A percentile compares a stretch with the other conserved stretches of the same genome.
Evolutionary conservation across 1,140 invertebrate species (phyloP).

Genomic region (Brachionus sp.): DNA sequence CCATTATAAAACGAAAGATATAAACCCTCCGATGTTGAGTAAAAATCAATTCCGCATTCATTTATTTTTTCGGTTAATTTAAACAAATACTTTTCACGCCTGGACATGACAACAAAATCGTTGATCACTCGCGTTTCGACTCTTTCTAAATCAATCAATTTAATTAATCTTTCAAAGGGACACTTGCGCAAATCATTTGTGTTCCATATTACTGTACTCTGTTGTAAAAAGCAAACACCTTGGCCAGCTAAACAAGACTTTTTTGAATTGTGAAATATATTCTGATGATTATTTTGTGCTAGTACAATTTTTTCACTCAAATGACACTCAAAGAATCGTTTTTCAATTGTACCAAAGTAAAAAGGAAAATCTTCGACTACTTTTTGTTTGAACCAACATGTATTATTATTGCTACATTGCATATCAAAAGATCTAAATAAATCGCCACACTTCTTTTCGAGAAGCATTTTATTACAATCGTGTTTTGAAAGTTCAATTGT

Average conservation of each 20-base stretch:
- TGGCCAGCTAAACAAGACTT: neutral
- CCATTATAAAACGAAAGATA: too few relatives aligned
- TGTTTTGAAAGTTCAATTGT: neutral
- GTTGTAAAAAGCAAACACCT: neutral
- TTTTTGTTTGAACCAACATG: neutral
- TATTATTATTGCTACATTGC: neutral
- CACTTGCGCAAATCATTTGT: neutral
- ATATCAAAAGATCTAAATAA: neutral
- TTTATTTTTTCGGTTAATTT: too few relatives aligned
- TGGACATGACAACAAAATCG: neutral
- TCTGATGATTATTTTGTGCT: neutral
- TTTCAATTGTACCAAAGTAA: slow-evolving; percentile 19
- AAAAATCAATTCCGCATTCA: too few relatives aligned
- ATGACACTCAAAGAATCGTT: neutral
- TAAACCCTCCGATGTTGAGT: too few relatives aligned
- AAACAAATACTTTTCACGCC: too few relatives aligned
- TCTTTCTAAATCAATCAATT: too few relatives aligned
- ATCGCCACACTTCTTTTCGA: neutral
- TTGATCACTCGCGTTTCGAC: too few relatives aligned
- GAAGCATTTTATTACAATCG: neutral
- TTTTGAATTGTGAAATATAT: neutral
- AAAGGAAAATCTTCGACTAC: neutral
- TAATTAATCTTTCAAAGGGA: too few relatives aligned
- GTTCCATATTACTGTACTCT: neutral
- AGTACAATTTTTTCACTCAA: neutral